These are phyloP conservation scores for Mycetomoellerius zeteki DNA, from an alignment of 1,140 invertebrate species.

Conservation along the genomic window DNA sequence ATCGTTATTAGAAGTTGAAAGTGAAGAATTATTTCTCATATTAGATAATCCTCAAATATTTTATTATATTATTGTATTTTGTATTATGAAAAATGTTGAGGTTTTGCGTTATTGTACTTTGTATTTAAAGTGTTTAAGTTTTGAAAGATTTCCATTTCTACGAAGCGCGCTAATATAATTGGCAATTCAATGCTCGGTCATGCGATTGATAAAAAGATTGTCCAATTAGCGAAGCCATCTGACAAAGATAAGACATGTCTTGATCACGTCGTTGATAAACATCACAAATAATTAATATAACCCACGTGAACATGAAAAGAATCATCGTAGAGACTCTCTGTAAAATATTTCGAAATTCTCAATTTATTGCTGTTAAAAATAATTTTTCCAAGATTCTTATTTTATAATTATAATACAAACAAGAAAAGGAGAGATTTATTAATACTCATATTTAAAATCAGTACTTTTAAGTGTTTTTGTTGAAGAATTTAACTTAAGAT, in stretches of 20 bases:
- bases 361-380: background rate
- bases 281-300: conserved; percentile 82
- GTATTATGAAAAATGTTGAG: background rate
- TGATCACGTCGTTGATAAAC: conserved; percentile 76
- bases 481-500: background rate
- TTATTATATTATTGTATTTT: background rate
- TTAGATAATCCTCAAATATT: background rate
- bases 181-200: conserved; percentile 79
- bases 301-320: conserved; percentile 59
- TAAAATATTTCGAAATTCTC: background rate
- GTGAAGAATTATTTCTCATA: background rate
- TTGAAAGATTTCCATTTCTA: conserved; percentile 7
- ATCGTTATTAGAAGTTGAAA: background rate
- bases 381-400: background rate
- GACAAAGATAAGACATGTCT: conserved; percentile 83
- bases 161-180: conserved; percentile 71
- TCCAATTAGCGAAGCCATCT: conserved; percentile 82
- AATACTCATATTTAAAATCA: background rate
- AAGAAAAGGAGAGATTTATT: background rate
- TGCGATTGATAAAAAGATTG: conserved; percentile 80
- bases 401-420: background rate
- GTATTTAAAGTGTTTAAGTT: background rate
- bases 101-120: background rate
- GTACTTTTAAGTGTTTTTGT: background rate
- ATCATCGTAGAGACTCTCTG: background rate